These are phyloP conservation scores for Equus quagga DNA, from an alignment of 2,113 vertebrate genomes.

Conservation along the genomic window DNA sequence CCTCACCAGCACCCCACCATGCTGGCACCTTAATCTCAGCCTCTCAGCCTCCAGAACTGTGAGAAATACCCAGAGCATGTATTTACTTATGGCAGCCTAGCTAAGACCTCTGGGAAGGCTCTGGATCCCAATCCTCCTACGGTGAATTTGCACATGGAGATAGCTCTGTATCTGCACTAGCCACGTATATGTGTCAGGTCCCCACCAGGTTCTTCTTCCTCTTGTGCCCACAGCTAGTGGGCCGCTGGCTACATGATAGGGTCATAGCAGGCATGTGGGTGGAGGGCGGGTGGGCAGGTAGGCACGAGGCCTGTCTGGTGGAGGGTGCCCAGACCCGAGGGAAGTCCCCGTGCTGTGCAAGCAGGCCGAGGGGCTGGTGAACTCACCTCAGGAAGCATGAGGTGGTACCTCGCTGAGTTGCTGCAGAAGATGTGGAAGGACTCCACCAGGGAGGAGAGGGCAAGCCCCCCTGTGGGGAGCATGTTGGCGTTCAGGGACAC, in stretches of 20 bases:
- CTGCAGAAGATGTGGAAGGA: constrained; percentile 82
- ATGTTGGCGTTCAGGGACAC: constrained; percentile 82
- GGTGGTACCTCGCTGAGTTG: constrained; percentile 64
- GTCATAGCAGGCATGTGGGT: fast-evolving
- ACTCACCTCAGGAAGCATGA: constrained; percentile 86
- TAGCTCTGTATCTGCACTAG: background rate
- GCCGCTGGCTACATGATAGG: fast-evolving
- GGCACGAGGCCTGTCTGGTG: fast-evolving
- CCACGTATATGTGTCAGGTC: background rate
- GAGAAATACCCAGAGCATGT: background rate
- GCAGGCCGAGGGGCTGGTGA: too few species aligned
- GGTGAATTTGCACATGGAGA: background rate
- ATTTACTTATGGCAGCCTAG: background rate
- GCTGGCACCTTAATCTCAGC: background rate
- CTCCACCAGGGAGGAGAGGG: constrained; percentile 80
- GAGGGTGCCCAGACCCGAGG: fast-evolving
- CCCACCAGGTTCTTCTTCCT: fast-evolving
- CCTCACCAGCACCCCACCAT: background rate
- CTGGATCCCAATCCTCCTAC: background rate
- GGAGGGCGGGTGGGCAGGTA: background rate
- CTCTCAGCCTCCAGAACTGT: background rate
- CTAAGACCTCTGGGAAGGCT: background rate
- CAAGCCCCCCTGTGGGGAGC: constrained; percentile 53
- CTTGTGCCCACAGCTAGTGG: too few species aligned
- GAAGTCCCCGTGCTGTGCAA: background rate